Evolutionary conservation across 2,888 invertebrate species (phyloP).

Genomic region (Drosophila trichaetosa): DNA sequence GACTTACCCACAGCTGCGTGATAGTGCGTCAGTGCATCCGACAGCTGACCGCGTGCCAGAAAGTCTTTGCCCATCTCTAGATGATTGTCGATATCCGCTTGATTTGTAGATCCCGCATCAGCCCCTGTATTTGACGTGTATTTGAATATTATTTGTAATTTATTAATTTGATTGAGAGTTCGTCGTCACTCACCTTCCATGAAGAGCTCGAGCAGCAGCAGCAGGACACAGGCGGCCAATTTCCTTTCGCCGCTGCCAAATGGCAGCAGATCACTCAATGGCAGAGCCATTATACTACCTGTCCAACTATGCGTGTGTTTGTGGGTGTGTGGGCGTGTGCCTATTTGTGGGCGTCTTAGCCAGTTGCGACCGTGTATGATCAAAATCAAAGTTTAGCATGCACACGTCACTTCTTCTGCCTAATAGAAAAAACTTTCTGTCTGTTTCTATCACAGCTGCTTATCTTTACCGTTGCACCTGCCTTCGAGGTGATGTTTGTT

Average conservation of each 20-base stretch:
- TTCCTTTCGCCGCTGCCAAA: conserved; percentile 86
- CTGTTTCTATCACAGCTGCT: conserved; percentile 40
- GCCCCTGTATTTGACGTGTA: conserved; percentile 86
- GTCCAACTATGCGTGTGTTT: not conserved
- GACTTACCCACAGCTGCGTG: conserved; percentile 97
- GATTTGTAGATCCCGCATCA: conserved; percentile 86
- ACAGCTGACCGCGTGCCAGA: conserved; percentile 95
- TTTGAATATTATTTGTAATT: conserved; percentile 7
- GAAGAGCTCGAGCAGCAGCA: conserved; percentile 89
- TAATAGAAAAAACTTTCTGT: conserved; percentile 6
- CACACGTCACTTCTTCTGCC: conserved; percentile 56
- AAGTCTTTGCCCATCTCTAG: conserved; percentile 97
- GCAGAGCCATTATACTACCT: conserved; percentile 69
- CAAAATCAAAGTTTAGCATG: conserved; percentile 19
- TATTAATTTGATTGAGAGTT: conserved; percentile 24
- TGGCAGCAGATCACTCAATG: conserved; percentile 75
- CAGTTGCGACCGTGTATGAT: conserved; percentile 20
- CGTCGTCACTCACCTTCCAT: conserved; percentile 87
- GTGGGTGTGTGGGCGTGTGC: conserved; percentile 17
- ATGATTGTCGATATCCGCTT: conserved; percentile 95
- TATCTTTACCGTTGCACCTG: conserved; percentile 52
- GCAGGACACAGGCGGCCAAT: conserved; percentile 88
- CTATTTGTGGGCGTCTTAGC: conserved; percentile 36
- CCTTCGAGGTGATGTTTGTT: conserved; percentile 20
- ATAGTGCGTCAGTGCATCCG: conserved; percentile 98